Conservation (phyloP, 2,888 invertebrate genomes). For the Mimas tiliae region DNA sequence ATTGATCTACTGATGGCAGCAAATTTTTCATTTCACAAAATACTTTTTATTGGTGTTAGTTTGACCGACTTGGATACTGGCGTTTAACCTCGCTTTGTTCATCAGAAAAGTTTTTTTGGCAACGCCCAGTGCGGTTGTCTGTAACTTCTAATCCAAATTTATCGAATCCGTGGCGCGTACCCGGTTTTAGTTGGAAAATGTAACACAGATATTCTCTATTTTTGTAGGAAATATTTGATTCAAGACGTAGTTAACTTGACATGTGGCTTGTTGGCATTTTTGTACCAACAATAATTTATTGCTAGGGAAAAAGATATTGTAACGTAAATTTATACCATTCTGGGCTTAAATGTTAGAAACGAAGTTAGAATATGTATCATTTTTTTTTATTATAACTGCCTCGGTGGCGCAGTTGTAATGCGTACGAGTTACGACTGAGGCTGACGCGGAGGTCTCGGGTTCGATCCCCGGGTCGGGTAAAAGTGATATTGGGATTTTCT, state of each 20-base stretch:
- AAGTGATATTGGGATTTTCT: no score
- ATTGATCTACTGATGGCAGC: no score
- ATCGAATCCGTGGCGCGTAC: background rate
- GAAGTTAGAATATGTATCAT: no score
- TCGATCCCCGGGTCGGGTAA: no score
- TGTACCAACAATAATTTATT: background rate
- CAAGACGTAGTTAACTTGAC: background rate
- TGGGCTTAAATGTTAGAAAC: no score
- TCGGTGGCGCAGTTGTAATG: no score
- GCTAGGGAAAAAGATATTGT: background rate
- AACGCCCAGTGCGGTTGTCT: background rate
- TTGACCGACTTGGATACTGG: background rate
- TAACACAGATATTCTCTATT: constrained; percentile 1
- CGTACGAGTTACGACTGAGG: no score
- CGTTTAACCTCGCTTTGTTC: background rate
- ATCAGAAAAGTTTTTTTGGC: constrained; percentile 1
- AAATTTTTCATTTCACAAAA: background rate
- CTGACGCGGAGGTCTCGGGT: no score
- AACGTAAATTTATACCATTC: background rate
- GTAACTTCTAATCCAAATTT: background rate
- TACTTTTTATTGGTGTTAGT: background rate
- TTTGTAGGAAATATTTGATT: background rate
- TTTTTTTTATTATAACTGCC: no score
- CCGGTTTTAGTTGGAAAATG: background rate
- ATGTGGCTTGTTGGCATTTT: background rate